Evolutionary conservation across 1,140 invertebrate species (phyloP).

Genomic region (Sinonovacula constricta): DNA sequence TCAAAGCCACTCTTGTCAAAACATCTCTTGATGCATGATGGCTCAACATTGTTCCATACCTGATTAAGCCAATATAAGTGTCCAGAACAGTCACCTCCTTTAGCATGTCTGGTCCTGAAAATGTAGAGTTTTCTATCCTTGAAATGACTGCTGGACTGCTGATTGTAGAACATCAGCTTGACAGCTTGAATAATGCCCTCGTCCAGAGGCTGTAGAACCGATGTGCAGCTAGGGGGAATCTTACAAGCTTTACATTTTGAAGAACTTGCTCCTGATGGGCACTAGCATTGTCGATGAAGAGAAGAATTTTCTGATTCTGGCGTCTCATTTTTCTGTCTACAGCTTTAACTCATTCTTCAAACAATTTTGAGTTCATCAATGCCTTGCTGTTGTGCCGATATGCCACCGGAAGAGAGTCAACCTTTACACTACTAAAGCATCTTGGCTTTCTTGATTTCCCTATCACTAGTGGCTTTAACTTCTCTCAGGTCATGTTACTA

Average conservation of each 20-base stretch:
- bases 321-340: conserved; percentile 54
- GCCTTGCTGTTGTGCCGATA: conserved; percentile 38
- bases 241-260: conserved; percentile 74
- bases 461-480: conserved; percentile 50
- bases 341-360: conserved; percentile 61
- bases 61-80: not conserved
- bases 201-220: conserved; percentile 39
- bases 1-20: not conserved
- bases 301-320: conserved; percentile 48
- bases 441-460: conserved; percentile 54
- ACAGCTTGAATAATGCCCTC: conserved; percentile 43
- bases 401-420: conserved; percentile 25
- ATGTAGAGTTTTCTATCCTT: no score
- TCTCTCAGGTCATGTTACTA: no score
- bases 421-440: conserved; percentile 34
- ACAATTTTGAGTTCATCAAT: conserved; percentile 73
- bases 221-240: conserved; percentile 70
- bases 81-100: not conserved
- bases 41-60: not conserved
- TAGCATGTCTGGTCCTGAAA: not conserved
- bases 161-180: conserved; percentile 33
- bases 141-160: not conserved
- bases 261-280: conserved; percentile 51
- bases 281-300: conserved; percentile 59
- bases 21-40: not conserved